phyloP scores from a whole-genome alignment of 2,888 invertebrate genomes.

The Electrophaes corylata region DNA sequence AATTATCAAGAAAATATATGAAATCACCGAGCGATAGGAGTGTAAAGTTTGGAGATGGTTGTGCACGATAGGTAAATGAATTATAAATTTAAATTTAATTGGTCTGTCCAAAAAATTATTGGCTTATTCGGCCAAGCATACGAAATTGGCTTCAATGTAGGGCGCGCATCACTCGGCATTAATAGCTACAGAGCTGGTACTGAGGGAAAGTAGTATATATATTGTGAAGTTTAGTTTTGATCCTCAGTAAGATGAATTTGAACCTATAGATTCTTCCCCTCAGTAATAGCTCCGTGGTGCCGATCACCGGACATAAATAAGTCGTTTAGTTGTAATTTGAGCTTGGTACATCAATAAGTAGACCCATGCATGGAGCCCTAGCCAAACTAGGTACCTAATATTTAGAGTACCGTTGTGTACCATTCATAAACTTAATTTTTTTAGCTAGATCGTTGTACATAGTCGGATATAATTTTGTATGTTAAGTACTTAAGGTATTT shows the following conservation, averaged over 20 bases:
- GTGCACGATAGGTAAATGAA: slow-evolving; percentile 78
- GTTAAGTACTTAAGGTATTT: slow-evolving; percentile 77
- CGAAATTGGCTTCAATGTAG: slow-evolving; percentile 40
- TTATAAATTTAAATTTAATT: slow-evolving; percentile 59
- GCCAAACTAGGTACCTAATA: slow-evolving; percentile 72
- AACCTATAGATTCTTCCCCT: background rate
- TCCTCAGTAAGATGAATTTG: background rate
- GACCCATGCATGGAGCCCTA: slow-evolving; percentile 72
- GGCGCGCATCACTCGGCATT: slow-evolving; percentile 26
- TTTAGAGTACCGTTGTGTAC: slow-evolving; percentile 67
- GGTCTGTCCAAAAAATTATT: slow-evolving; percentile 71
- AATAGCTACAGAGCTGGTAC: slow-evolving; percentile 11
- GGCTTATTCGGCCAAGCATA: slow-evolving; percentile 56
- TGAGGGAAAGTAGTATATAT: slow-evolving; percentile 8
- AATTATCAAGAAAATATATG: slow-evolving; percentile 33
- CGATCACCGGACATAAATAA: slow-evolving; percentile 32
- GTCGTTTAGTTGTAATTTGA: slow-evolving; percentile 59
- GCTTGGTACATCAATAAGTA: slow-evolving; percentile 68
- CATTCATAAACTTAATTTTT: slow-evolving; percentile 61
- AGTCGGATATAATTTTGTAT: slow-evolving; percentile 82
- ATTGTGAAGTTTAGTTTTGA: background rate
- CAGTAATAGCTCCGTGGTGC: slow-evolving; percentile 12
- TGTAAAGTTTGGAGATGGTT: slow-evolving; percentile 77
- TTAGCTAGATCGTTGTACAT: slow-evolving; percentile 80
- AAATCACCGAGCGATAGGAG: slow-evolving; percentile 51